phyloP scores from a whole-genome alignment of 2,888 invertebrate genomes.

The Apeira syringaria region DNA sequence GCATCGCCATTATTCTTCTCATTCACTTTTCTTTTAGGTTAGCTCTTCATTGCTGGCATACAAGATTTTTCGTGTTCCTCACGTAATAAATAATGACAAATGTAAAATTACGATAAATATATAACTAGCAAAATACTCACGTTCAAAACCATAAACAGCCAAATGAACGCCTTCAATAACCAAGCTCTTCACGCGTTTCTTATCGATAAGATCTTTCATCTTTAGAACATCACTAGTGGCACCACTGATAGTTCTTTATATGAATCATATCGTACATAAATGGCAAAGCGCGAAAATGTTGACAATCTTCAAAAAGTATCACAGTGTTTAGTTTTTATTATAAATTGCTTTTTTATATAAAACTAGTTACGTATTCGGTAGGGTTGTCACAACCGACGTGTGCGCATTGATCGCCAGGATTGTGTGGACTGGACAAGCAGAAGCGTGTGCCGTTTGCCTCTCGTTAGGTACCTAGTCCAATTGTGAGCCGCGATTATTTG shows the following conservation, averaged over 20 bases:
- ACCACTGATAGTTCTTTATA: conserved; percentile 13
- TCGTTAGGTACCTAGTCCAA: conserved; percentile 69
- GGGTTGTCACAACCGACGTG: conserved; percentile 48
- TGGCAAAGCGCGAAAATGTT: conserved; percentile 8
- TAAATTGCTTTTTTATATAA: neutral
- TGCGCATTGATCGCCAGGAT: conserved; percentile 70
- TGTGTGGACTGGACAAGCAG: conserved; percentile 62
- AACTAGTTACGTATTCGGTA: conserved; percentile 31
- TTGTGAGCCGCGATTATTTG: conserved; percentile 78
- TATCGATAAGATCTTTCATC: conserved; percentile 24
- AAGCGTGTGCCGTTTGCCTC: conserved; percentile 55
- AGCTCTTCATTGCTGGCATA: no score
- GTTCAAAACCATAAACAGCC: neutral
- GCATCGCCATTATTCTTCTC: no score
- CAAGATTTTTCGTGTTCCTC: no score
- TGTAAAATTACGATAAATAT: no score
- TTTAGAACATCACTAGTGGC: conserved; percentile 28
- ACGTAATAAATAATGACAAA: no score
- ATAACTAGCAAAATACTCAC: no score
- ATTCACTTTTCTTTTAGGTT: no score
- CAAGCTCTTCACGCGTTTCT: conserved; percentile 5
- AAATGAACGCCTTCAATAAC: neutral
- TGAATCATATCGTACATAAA: conserved; percentile 16
- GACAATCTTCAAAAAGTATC: neutral
- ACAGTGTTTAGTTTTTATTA: neutral